Evolutionary conservation across 2,888 invertebrate species (phyloP).

Genomic region (Cosmorhoe ocellata): DNA sequence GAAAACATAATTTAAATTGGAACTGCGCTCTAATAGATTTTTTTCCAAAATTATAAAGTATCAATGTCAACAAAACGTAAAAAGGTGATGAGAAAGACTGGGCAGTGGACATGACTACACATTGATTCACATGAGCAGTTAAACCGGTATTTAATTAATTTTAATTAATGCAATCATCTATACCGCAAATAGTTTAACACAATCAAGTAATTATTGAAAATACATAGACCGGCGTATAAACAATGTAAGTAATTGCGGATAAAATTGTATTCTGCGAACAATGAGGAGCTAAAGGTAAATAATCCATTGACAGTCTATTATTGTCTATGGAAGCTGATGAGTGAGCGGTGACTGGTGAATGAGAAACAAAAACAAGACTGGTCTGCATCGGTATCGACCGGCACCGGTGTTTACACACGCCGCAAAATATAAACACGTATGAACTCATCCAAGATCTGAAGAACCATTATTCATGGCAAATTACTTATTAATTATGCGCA

Average conservation of each 20-base stretch:
- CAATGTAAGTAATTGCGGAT: constrained; percentile 27
- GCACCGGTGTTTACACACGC: constrained; percentile 44
- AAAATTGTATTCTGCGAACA: constrained; percentile 33
- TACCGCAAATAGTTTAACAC: constrained; percentile 20
- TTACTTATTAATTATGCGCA: constrained; percentile 31
- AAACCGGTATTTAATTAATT: constrained; percentile 19
- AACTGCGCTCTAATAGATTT: no score
- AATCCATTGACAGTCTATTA: constrained; percentile 37
- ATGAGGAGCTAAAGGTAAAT: constrained; percentile 37
- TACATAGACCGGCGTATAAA: constrained; percentile 23
- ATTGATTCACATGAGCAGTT: constrained; percentile 5
- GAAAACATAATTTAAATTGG: constrained; percentile 30
- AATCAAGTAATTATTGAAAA: constrained; percentile 24
- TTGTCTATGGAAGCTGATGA: constrained; percentile 43
- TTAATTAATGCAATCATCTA: constrained; percentile 25
- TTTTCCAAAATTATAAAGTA: no score
- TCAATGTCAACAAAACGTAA: not conserved
- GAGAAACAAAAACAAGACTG: constrained; percentile 55
- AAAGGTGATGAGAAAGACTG: not conserved
- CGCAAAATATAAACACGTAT: constrained; percentile 47
- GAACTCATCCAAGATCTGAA: constrained; percentile 35
- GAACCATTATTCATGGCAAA: constrained; percentile 43
- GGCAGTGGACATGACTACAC: not conserved
- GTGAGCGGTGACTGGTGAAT: constrained; percentile 38
- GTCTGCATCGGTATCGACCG: constrained; percentile 40